Evolutionary conservation across 2,888 invertebrate genomes (phyloP).

Genomic region (Drosophila vallismaia): DNA sequence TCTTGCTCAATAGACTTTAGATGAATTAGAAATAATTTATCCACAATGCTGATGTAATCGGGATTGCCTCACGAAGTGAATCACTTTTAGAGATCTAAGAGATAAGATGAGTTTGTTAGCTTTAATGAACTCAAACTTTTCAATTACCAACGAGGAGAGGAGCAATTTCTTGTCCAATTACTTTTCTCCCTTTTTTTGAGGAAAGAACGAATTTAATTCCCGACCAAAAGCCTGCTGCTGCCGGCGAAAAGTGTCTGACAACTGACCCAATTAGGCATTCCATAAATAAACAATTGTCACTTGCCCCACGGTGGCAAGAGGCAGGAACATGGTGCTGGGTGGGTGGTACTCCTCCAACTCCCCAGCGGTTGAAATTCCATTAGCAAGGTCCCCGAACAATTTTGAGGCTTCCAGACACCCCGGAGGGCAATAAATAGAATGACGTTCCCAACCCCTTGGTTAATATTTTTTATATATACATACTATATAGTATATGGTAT

Average conservation of each 20-base stretch:
- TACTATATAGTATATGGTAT: too few relatives aligned
- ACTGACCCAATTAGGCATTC: constrained; percentile 42
- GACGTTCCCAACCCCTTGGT: constrained; percentile 1
- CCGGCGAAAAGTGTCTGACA: background rate
- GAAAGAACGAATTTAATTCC: background rate
- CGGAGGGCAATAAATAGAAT: constrained; percentile 33
- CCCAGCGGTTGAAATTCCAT: constrained; percentile 28
- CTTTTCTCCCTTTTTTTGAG: background rate
- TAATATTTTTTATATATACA: constrained; percentile 7
- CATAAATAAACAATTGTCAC: constrained; percentile 42
- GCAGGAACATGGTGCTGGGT: background rate
- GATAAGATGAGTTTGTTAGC: background rate
- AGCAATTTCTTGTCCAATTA: constrained; percentile 1
- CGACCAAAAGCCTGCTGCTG: background rate
- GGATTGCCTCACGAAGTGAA: constrained; percentile 29
- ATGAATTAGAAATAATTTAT: constrained; percentile 32
- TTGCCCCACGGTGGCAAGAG: constrained; percentile 2
- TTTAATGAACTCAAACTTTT: constrained; percentile 13
- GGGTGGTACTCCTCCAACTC: too few relatives aligned
- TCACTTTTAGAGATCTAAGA: background rate
- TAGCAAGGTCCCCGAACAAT: constrained; percentile 43
- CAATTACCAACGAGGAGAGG: constrained; percentile 7
- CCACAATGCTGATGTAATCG: constrained; percentile 30
- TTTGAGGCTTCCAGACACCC: constrained; percentile 33
- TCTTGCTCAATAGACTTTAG: constrained; percentile 36